A percentile compares a stretch with the other conserved stretches of the same genome.
Evolutionary conservation across 2,797 vertebrate genomes (phyloP).

Genomic region (Trichosurus vulpecula): DNA sequence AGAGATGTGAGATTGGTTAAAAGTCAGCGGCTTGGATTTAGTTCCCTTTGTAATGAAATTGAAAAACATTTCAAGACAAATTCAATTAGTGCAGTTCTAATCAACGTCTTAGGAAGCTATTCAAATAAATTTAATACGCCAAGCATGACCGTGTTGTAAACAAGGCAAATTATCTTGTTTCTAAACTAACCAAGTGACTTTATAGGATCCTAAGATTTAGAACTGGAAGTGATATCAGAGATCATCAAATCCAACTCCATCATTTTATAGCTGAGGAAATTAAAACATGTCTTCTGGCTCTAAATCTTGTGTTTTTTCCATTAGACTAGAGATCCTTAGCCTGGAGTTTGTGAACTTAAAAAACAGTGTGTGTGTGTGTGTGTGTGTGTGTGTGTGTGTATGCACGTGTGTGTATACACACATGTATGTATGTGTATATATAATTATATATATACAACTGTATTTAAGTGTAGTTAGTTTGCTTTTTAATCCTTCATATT

Average conservation of each 20-base stretch:
- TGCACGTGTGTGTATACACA: neutral
- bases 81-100: neutral
- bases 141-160: neutral
- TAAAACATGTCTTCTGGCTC: neutral
- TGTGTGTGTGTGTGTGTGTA: neutral
- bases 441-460: neutral
- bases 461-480: neutral
- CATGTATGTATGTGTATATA: too few species aligned
- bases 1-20: neutral
- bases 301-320: neutral
- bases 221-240: neutral
- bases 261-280: neutral
- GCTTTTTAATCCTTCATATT: neutral
- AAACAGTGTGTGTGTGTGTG: neutral
- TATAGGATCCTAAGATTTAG: neutral
- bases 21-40: neutral
- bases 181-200: neutral
- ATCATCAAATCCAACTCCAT: neutral
- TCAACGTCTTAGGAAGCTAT: neutral
- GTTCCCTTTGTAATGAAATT: neutral
- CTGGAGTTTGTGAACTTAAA: neutral
- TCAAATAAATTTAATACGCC: neutral
- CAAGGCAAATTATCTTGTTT: neutral
- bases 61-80: neutral
- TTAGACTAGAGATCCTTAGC: neutral